Evolutionary conservation across 2,113 vertebrate species (phyloP).

Genomic region (Cariama cristata): DNA sequence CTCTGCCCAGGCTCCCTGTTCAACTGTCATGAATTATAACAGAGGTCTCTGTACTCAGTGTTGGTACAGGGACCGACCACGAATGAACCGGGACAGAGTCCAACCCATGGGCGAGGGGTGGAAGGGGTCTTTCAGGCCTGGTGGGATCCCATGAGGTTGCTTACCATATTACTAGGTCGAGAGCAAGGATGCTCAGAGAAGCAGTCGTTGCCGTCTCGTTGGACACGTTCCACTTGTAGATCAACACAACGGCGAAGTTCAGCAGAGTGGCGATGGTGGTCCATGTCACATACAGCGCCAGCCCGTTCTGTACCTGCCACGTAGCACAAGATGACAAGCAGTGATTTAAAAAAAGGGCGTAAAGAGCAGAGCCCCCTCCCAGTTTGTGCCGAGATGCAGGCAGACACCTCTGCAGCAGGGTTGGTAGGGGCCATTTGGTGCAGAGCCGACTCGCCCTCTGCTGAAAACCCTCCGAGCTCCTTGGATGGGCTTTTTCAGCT

Average conservation of each 20-base stretch:
- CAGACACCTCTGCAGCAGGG: background rate
- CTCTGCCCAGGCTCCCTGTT: background rate
- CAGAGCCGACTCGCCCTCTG: background rate
- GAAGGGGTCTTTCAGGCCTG: background rate
- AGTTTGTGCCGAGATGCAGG: background rate
- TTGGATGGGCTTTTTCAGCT: background rate
- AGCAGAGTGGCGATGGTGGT: conserved; percentile 81
- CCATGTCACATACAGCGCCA: conserved; percentile 84
- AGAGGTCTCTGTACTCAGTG: background rate
- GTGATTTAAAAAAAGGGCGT: background rate
- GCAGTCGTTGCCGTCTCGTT: conserved; percentile 70
- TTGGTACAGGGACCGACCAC: background rate
- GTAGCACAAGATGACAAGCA: background rate
- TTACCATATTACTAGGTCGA: conserved; percentile 78
- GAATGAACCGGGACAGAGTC: background rate
- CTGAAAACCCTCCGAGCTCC: background rate
- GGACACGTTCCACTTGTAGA: conserved; percentile 70
- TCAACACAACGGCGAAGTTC: conserved; percentile 80
- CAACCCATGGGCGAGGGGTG: background rate
- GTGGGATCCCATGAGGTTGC: background rate
- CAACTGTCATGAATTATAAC: background rate
- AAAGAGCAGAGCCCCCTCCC: background rate
- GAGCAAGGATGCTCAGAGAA: conserved; percentile 79
- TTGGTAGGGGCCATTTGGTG: background rate
- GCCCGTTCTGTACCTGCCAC: conserved; percentile 83